Percentiles rank a stretch among this genome's conserved stretches.
phyloP scores from a whole-genome alignment of 2,888 invertebrate species.

The Thysanoteuthis rhombus region DNA sequence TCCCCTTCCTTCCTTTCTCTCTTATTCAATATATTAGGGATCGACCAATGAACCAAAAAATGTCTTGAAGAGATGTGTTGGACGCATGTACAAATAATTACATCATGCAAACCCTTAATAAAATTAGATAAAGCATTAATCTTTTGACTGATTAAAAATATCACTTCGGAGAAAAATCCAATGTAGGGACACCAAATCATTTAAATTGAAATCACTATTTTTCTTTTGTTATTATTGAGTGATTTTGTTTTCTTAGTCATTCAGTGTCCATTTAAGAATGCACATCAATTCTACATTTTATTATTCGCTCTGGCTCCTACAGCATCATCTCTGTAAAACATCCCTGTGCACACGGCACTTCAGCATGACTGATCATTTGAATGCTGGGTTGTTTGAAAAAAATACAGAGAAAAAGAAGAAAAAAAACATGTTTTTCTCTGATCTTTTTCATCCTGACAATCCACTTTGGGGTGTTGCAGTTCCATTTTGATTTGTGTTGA shows the following conservation, averaged over 20 bases:
- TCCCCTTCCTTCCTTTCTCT: too few relatives aligned
- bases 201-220: too few relatives aligned
- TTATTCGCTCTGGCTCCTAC: background rate
- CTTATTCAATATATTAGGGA: too few relatives aligned
- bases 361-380: background rate
- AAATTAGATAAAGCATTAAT: too few relatives aligned
- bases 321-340: background rate
- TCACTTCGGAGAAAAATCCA: too few relatives aligned
- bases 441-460: background rate
- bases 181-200: too few relatives aligned
- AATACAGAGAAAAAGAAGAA: background rate
- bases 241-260: background rate
- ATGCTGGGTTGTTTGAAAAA: background rate
- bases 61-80: too few relatives aligned
- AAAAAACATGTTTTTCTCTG: background rate
- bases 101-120: too few relatives aligned
- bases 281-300: background rate
- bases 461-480: background rate
- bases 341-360: background rate
- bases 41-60: too few relatives aligned
- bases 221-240: too few relatives aligned
- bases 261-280: background rate
- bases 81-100: too few relatives aligned
- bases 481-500: background rate
- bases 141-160: too few relatives aligned